Conservation (phyloP, 1,140 invertebrate genomes). For the Bombus waltoni region DNA sequence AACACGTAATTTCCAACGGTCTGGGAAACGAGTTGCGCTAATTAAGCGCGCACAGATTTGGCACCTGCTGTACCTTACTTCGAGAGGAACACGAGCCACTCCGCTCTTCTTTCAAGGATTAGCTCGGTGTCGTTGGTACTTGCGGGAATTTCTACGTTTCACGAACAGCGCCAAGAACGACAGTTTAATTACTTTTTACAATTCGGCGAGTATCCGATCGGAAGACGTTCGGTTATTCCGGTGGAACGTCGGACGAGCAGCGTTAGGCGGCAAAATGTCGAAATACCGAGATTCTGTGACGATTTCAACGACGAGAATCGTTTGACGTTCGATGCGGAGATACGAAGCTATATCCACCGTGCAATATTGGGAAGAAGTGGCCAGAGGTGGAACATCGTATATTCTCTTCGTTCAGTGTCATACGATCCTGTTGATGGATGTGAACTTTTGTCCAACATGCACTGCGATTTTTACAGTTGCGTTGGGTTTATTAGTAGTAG, state of each 20-base stretch:
- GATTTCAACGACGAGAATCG: not conserved
- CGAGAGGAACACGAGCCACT: not conserved
- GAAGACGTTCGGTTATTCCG: not conserved
- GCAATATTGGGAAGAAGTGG: too few species aligned
- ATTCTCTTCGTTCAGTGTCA: not conserved
- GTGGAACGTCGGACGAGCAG: too few species aligned
- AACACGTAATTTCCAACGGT: slow-evolving; percentile 54
- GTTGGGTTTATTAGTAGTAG: not conserved
- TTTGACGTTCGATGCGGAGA: not conserved
- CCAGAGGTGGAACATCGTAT: too few species aligned
- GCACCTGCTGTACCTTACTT: slow-evolving; percentile 31
- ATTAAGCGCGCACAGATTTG: slow-evolving; percentile 55
- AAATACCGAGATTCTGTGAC: not conserved
- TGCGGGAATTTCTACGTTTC: slow-evolving; percentile 13
- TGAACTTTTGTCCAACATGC: not conserved
- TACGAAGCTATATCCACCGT: too few species aligned
- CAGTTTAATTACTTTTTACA: slow-evolving; percentile 7
- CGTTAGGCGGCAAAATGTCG: not conserved
- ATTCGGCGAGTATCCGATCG: not conserved
- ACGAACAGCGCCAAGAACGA: not conserved
- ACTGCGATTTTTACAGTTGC: not conserved
- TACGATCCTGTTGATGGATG: not conserved
- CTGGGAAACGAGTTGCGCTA: slow-evolving; percentile 56
- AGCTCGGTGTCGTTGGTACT: not conserved
- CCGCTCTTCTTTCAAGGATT: not conserved